A percentile compares a stretch with the other conserved stretches of the same genome.
phyloP scores from a whole-genome alignment of 2,113 vertebrate genomes.

The Carollia perspicillata region DNA sequence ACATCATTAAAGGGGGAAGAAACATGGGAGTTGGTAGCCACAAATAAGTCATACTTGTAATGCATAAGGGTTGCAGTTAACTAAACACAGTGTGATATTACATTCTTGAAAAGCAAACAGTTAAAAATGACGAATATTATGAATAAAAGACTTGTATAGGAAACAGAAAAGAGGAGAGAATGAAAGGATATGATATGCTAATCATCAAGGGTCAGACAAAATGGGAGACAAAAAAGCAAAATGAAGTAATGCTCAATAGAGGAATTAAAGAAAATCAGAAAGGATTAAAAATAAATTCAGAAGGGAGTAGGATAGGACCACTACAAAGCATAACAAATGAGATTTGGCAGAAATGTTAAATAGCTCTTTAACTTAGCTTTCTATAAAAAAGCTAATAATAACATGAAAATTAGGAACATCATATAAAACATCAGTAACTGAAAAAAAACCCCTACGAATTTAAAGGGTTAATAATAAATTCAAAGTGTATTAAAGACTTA shows the following conservation, averaged over 20 bases:
- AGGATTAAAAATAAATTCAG: conserved; percentile 22
- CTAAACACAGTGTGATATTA: not conserved
- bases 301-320: not conserved
- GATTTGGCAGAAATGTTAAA: not conserved
- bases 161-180: not conserved
- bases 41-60: conserved; percentile 32
- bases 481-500: no score
- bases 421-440: not conserved
- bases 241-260: conserved; percentile 6
- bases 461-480: not conserved
- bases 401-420: conserved; percentile 22
- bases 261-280: conserved; percentile 22
- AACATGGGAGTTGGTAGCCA: not conserved
- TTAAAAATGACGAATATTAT: conserved; percentile 8
- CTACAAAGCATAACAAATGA: not conserved
- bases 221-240: conserved; percentile 26
- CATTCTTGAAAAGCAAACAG: conserved; percentile 43
- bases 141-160: not conserved
- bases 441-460: not conserved
- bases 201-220: not conserved
- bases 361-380: not conserved
- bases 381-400: not conserved
- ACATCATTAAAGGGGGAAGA: not conserved
- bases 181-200: not conserved
- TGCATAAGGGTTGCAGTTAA: not conserved